Base-by-base conservation (phyloP, 2,888 invertebrate species). In the Ophion ellenae region DNA sequence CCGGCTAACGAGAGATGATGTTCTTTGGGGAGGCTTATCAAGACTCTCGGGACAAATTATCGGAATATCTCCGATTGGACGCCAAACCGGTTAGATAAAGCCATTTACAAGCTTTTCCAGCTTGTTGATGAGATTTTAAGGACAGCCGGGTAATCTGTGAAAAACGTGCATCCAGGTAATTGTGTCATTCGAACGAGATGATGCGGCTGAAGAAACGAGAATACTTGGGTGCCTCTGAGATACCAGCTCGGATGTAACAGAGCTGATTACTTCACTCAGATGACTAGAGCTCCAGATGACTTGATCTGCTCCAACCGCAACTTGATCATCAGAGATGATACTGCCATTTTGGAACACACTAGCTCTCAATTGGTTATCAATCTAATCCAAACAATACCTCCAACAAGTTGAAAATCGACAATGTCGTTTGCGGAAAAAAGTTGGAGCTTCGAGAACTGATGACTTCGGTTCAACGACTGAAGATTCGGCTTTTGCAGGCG, bases 31-130 rank as follows among this genome's bases (percentile, higher is more conserved):
- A 69, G 77, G 57, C 75, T 76, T 66, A 71, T 80, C 76, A 40
- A 36, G 67, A 61, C 77, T 59, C 61, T 80, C 59, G 47, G n/a
- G 74, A 81, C 71, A 67, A 74, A 67, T 57, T 63, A 77, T 77
- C 45, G 67, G 69, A 47, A 66, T 75, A 53, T 53, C 53, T 53
- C 40, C 32, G 45, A 70, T 81, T 76, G 47, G 40, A 57, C 24
- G 14, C 4, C 20, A 28, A 70, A 70, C 57, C n/a, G 14, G 57
- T 14, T 63, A 57, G 74, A 84, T 76, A 81, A 84, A 11, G 24
- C 63, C 17, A 17, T 20, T 57, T 40, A 71, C 79, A 66, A 74
- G 70, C 40, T 70, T 85, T 32, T 24, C 28, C 32, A 75, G 77
- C 63, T n/a, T 69, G 71, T 57, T 64, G 74, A 74, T 75, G 57